Evolutionary conservation across 2,797 vertebrate genomes (phyloP), one percentile per base, ranked within the genome.

Genomic region (Sebastes dallii): DNA sequence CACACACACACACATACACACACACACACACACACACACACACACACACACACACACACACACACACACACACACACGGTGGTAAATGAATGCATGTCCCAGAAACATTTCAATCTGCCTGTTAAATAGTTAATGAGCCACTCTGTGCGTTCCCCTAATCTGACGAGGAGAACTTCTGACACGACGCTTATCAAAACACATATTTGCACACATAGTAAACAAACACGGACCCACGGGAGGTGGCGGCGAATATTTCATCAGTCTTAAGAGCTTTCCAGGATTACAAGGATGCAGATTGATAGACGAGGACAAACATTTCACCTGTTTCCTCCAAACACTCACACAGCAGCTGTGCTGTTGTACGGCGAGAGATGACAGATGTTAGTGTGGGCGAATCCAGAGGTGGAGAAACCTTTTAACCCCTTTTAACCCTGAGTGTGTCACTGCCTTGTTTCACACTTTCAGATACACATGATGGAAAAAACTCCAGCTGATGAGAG

Each of bases 121-220:
- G 56, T 83, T 95, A 88, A 95, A 95, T 94, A 93, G 81, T 95
- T 93, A 91, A 95, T 93, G 90, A 94, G 88, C 82, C 81, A 68
- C 86, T 81, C 74, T 52, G 81, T 70, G 79, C 39, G 32, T 72
- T 72, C 85, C 72, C 78, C 85, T 92, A 92, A 93, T 90, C 88
- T 86, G 86, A 94, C 80, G 88, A 89, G 88, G 84, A 94, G 79
- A 88, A 91, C 86, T 90, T 91, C 87, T 92, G 93, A 95, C 92
- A 92, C 84, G 42, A 81, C 82, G 89, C 87, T 93, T 92, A 91
- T 93, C 88, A 92, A 93, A 93, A 93, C 91, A 94, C 89, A 85
- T 61, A 94, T 92, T 91, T 91, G 58, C 85, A 82, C 83, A 86
- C 83, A 68, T 85, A 66, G 86, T 91, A 95, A 94, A 95, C 92